Base-by-base conservation (phyloP, 1,140 invertebrate species). In the Pogonomyrmex californicus region DNA sequence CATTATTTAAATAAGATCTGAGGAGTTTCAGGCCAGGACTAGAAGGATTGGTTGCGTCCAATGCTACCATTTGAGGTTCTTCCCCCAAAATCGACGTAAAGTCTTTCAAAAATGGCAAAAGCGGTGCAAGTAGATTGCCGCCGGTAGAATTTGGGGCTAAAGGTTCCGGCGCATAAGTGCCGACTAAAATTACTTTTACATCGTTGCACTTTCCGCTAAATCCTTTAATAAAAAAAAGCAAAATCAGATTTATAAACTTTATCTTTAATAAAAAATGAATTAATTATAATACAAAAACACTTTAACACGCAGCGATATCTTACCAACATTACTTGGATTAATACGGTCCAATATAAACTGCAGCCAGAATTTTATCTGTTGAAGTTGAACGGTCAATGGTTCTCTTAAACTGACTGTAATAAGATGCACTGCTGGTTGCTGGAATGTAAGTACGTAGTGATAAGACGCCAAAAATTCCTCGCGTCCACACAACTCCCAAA, bases 401-500 rank as follows among this genome's bases (percentile, higher is more conserved):
- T 98, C 97, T 89, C 96, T 95, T 38, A 98, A 95, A 93, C 96
- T 97, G 94, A 98, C 98, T n/a, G 98, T 96, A 87, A 98, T 96
- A 7, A 97, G 94, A 91, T 98, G 97, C 58, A 98, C 94, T 91
- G 97, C 93, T 36, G 95, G 94, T 87, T 96, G 96, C 41, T 96
- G 95, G 90, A 97, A 97, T 6, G 97, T 97, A 49, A 98, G 96
- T 91, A 98, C 97, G 90, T 97, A 97, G 93, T 98, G 98, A 94
- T 98, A 98, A 47, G 97, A 95, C 78, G 97, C 96, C 93, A 97
- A 96, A 95, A 98, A 98, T 36, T 97, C 97, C 92, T 98, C 97
- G 91, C 98, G 97, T 1, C 98, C 98, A 38, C 97, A 98, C 92
- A 98, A 98, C 92, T 98, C 98, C 97, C 98, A 98, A 47, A 98